A percentile compares a stretch with the other conserved stretches of the same genome.
phyloP scores from a whole-genome alignment of 92 coral and sea anemone genomes.

The Zoanthus sociatus region DNA sequence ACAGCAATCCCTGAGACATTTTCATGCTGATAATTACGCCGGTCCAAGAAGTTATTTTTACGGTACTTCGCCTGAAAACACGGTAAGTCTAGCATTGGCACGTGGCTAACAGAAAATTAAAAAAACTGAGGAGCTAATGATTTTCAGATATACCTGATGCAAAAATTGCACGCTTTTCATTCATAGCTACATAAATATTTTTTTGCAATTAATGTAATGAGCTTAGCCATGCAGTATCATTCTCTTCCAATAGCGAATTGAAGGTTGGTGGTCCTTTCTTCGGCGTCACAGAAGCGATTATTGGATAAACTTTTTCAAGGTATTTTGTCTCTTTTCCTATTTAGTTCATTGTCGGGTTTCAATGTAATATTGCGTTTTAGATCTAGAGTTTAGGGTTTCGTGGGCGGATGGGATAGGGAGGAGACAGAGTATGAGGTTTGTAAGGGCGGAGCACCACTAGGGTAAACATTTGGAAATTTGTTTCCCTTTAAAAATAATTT shows the following conservation, averaged over 20 bases:
- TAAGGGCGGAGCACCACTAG: no score
- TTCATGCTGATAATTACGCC: neutral
- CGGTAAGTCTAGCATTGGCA: neutral
- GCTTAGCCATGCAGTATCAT: neutral
- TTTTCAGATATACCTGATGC: no score
- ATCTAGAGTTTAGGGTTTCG: no score
- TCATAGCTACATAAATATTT: neutral
- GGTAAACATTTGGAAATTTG: no score
- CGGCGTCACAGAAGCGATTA: slow-evolving; percentile 12
- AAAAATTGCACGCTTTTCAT: no score
- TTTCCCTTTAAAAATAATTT: no score
- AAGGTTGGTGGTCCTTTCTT: slow-evolving; percentile 14
- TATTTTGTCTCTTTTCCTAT: neutral
- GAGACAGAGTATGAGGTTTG: no score
- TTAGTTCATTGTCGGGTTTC: no score
- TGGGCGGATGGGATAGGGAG: no score
- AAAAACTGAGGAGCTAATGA: neutral
- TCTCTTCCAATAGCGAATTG: neutral
- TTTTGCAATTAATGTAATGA: neutral
- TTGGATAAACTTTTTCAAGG: slow-evolving; percentile 3
- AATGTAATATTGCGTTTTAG: no score
- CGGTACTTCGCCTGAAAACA: slow-evolving; percentile 7
- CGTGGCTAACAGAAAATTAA: neutral
- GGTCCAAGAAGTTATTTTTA: neutral
- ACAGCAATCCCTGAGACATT: neutral